Evolutionary conservation across 2,113 vertebrate species (phyloP).

Genomic region (Callaeas wilsoni): DNA sequence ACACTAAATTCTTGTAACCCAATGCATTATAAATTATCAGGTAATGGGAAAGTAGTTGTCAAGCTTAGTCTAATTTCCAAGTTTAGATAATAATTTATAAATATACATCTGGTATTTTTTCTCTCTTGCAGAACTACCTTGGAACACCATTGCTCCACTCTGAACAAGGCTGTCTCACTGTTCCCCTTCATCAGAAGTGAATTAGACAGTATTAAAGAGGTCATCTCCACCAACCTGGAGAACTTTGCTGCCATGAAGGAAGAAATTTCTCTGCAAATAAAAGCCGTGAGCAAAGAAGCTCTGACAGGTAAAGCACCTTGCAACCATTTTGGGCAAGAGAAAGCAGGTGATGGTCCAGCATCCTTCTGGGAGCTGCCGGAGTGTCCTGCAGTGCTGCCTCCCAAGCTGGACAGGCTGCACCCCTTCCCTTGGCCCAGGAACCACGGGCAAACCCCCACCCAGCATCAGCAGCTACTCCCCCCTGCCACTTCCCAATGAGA

Average conservation of each 20-base stretch:
- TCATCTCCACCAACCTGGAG: constrained; percentile 67
- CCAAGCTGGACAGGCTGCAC: neutral
- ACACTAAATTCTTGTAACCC: neutral
- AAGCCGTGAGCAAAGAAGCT: constrained; percentile 57
- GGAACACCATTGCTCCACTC: constrained; percentile 62
- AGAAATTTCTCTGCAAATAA: constrained; percentile 68
- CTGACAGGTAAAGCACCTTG: constrained; percentile 61
- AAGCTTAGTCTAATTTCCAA: neutral
- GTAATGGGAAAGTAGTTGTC: neutral
- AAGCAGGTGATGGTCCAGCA: fast-evolving
- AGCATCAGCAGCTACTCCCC: fast-evolving
- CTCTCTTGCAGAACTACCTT: constrained; percentile 68
- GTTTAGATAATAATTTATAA: neutral
- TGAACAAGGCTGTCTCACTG: constrained; percentile 64
- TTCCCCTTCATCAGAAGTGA: constrained; percentile 68
- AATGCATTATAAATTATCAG: neutral
- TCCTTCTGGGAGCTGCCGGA: neutral
- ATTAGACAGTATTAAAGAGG: constrained; percentile 72
- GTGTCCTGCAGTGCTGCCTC: neutral
- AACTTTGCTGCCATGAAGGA: constrained; percentile 72
- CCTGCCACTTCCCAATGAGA: fast-evolving
- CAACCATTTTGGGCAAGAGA: neutral
- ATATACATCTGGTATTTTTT: neutral
- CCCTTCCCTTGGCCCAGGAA: neutral
- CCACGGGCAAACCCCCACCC: neutral